These are phyloP conservation scores for Drosophila paramelanica DNA, from an alignment of 2,888 invertebrate species.

Conservation along the genomic window DNA sequence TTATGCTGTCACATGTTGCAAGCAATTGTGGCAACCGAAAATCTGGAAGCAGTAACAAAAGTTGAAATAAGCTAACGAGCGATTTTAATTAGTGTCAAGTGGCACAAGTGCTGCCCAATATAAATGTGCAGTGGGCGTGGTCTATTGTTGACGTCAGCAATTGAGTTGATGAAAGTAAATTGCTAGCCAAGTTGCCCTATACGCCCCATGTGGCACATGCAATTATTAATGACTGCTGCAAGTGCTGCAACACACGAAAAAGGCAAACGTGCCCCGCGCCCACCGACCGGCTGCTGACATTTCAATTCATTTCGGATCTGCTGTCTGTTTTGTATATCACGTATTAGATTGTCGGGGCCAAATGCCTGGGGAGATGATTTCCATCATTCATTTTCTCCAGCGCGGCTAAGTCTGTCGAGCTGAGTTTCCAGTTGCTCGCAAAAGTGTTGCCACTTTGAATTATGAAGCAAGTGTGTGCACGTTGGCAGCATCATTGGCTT, in stretches of 20 bases:
- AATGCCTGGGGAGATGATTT: slow-evolving; percentile 72
- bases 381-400: slow-evolving; percentile 71
- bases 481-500: slow-evolving; percentile 21
- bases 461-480: slow-evolving; percentile 58
- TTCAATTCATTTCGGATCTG: slow-evolving; percentile 59
- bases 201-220: slow-evolving; percentile 52
- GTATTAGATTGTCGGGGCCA: slow-evolving; percentile 56
- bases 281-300: slow-evolving; percentile 48
- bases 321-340: slow-evolving; percentile 40
- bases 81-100: slow-evolving; percentile 81
- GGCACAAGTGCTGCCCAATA: slow-evolving; percentile 52
- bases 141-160: slow-evolving; percentile 36
- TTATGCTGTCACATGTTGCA: slow-evolving; percentile 52
- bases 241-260: slow-evolving; percentile 33
- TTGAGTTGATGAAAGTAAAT: slow-evolving; percentile 62
- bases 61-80: slow-evolving; percentile 79
- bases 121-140: slow-evolving; percentile 40
- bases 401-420: slow-evolving; percentile 37
- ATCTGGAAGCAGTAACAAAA: slow-evolving; percentile 39
- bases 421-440: slow-evolving; percentile 54
- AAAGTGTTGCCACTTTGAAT: slow-evolving; percentile 68
- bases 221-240: slow-evolving; percentile 66
- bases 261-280: neutral
- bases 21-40: slow-evolving; percentile 66
- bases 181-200: slow-evolving; percentile 48